Evolutionary conservation across 2,888 invertebrate species (phyloP).

Genomic region (Drosophila austrosaltans): DNA sequence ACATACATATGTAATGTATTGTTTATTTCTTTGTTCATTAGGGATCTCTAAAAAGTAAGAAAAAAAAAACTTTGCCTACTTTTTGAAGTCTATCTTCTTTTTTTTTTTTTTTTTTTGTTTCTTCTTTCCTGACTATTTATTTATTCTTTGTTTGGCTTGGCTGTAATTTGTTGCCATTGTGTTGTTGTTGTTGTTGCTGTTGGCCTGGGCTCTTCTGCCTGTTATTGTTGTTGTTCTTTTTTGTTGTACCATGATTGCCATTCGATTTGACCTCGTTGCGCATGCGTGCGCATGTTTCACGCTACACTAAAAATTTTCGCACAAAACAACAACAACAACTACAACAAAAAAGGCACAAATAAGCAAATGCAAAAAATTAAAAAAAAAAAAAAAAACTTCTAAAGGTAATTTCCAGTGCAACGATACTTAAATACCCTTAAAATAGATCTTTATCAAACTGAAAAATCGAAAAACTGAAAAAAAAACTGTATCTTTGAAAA

Average conservation of each 20-base stretch:
- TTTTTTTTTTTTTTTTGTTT: neutral
- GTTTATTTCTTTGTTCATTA: slow-evolving; percentile 10
- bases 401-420: neutral
- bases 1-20: neutral
- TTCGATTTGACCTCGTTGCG: slow-evolving; percentile 79
- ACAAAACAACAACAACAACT: slow-evolving; percentile 30
- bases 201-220: slow-evolving; percentile 37
- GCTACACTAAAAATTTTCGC: slow-evolving; percentile 73
- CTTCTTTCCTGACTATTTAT: slow-evolving; percentile 10
- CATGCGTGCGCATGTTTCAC: slow-evolving; percentile 79
- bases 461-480: too few species aligned
- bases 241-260: slow-evolving; percentile 66
- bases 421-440: neutral
- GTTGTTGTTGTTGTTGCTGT: slow-evolving; percentile 13
- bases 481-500: too few species aligned
- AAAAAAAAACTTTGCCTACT: slow-evolving; percentile 17
- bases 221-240: slow-evolving; percentile 27
- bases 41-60: slow-evolving; percentile 8
- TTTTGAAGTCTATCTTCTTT: slow-evolving; percentile 2
- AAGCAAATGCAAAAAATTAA: too few species aligned
- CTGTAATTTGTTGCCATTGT: slow-evolving; percentile 41
- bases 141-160: slow-evolving; percentile 30
- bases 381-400: neutral
- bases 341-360: too few species aligned
- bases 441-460: too few species aligned